Evolutionary conservation across 2,797 vertebrate genomes (phyloP).

Genomic region (Rallus crepitans): DNA sequence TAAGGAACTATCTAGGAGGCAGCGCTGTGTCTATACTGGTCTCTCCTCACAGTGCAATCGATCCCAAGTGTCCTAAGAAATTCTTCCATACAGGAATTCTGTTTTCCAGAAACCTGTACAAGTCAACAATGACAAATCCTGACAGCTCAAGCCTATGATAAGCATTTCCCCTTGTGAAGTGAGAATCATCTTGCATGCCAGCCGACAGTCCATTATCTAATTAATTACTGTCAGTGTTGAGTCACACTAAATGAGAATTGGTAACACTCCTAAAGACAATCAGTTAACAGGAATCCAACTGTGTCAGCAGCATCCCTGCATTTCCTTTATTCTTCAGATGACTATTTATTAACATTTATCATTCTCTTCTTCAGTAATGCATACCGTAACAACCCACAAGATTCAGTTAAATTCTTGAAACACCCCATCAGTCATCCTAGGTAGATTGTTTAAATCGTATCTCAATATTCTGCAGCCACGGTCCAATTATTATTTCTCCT

Average conservation of each 20-base stretch:
- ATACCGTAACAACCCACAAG: neutral
- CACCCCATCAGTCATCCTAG: accelerated
- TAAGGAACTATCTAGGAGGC: neutral
- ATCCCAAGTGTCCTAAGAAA: neutral
- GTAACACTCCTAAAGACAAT: neutral
- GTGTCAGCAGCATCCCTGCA: neutral
- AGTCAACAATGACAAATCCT: neutral
- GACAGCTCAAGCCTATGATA: neutral
- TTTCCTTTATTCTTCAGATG: neutral
- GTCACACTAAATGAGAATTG: neutral
- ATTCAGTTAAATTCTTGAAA: neutral
- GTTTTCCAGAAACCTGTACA: neutral
- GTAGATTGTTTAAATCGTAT: neutral
- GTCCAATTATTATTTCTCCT: neutral
- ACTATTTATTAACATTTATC: neutral
- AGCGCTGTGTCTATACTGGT: neutral
- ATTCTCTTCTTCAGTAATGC: neutral
- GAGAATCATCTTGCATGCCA: neutral
- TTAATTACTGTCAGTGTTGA: neutral
- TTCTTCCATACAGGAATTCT: neutral
- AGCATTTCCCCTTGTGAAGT: neutral
- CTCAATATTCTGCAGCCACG: neutral
- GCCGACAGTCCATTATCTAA: neutral
- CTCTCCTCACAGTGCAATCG: neutral
- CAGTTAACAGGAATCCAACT: conserved; percentile 15